Percentiles rank a stretch among this genome's conserved stretches.
These are phyloP conservation scores for Chromis chromis DNA, from an alignment of 2,797 vertebrate species.

Conservation along the genomic window DNA sequence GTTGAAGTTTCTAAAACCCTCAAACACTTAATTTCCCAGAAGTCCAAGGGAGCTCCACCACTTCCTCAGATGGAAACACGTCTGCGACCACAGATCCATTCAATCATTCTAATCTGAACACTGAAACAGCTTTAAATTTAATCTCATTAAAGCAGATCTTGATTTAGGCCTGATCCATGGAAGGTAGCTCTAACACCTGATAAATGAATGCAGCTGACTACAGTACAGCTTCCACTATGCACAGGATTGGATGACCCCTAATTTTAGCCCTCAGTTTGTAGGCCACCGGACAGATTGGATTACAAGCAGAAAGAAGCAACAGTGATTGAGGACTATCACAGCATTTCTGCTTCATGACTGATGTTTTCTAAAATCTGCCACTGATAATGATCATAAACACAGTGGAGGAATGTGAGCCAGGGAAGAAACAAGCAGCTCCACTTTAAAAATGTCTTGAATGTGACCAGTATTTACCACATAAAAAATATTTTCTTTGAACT, in stretches of 20 bases:
- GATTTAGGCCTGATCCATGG: constrained; percentile 12
- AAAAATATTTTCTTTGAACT: too few species aligned
- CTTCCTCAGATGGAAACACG: too few species aligned
- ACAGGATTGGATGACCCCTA: constrained; percentile 72
- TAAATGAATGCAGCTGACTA: constrained; percentile 30
- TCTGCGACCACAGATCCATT: too few species aligned
- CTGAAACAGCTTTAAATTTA: too few species aligned
- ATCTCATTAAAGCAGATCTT: too few species aligned
- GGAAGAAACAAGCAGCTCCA: too few species aligned
- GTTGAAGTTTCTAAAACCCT: neutral
- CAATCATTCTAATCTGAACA: too few species aligned
- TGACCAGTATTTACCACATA: too few species aligned
- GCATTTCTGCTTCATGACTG: constrained; percentile 10
- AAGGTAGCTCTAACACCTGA: constrained; percentile 25
- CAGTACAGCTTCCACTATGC: constrained; percentile 27
- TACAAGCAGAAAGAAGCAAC: constrained; percentile 46
- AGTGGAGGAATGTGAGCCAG: neutral
- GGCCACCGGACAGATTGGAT: constrained; percentile 54
- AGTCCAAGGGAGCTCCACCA: too few species aligned
- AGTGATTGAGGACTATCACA: constrained; percentile 1
- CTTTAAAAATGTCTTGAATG: too few species aligned
- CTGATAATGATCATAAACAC: neutral
- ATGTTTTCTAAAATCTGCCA: neutral
- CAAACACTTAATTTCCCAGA: neutral
- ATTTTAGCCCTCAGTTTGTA: constrained; percentile 66